Evolutionary conservation across 1,140 invertebrate species (phyloP).

Genomic region (Matsumurasca onukii): DNA sequence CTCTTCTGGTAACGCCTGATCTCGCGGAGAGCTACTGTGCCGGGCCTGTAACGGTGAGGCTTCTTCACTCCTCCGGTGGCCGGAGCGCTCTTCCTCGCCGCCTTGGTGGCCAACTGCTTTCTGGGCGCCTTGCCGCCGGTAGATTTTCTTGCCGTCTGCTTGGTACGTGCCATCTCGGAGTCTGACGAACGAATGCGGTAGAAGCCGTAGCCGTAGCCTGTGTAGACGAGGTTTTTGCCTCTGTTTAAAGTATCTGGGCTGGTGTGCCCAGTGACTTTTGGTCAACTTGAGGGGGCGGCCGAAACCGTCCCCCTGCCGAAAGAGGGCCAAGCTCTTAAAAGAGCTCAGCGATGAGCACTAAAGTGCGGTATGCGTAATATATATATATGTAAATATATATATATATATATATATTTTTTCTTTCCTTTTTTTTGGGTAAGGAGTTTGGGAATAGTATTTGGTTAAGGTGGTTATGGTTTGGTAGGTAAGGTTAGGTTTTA

Average conservation of each 20-base stretch:
- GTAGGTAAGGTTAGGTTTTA: too few relatives aligned
- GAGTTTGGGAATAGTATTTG: too few relatives aligned
- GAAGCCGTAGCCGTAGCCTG: neutral
- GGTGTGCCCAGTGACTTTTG: too few relatives aligned
- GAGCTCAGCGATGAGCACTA: neutral
- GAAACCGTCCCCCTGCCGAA: neutral
- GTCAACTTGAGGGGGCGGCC: too few relatives aligned
- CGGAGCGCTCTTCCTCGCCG: conserved; percentile 70
- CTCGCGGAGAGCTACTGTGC: conserved; percentile 82
- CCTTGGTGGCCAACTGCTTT: conserved; percentile 85
- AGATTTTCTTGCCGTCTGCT: conserved; percentile 85
- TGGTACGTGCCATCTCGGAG: too few relatives aligned
- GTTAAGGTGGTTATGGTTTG: too few relatives aligned
- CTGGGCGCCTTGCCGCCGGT: conserved; percentile 85
- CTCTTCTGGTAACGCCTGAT: conserved; percentile 85
- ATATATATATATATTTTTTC: too few relatives aligned
- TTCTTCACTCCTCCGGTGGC: conserved; percentile 77
- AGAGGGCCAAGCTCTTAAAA: neutral
- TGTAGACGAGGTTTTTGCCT: neutral
- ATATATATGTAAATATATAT: too few relatives aligned
- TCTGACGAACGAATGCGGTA: too few relatives aligned
- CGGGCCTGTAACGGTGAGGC: conserved; percentile 74
- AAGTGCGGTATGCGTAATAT: too few relatives aligned
- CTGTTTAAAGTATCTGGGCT: too few relatives aligned
- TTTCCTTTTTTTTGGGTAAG: too few relatives aligned